Conservation (phyloP, 2,888 invertebrate species). For the Caenorhabditis japonica region DNA sequence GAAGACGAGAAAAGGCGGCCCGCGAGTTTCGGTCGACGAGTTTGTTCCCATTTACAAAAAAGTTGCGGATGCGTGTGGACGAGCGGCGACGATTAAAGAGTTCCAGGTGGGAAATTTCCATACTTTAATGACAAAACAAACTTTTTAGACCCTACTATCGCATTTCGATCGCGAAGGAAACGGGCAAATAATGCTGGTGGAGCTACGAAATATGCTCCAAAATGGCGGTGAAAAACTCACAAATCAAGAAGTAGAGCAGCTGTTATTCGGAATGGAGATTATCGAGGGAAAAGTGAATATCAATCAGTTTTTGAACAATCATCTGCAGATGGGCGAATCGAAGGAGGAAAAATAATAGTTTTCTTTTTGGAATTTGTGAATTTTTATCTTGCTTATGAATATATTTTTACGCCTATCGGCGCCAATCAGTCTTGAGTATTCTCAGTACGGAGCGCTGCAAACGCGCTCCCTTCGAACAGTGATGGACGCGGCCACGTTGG, state of each 20-base stretch:
- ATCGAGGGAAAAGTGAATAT: conserved; percentile 57
- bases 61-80: conserved; percentile 60
- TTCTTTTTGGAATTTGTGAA: too few relatives aligned
- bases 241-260: conserved; percentile 51
- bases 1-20: conserved; percentile 58
- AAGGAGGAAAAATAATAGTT: conserved; percentile 24
- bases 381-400: too few relatives aligned
- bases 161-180: conserved; percentile 72
- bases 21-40: conserved; percentile 66
- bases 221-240: conserved; percentile 56
- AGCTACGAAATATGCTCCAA: conserved; percentile 62
- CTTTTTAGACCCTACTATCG: conserved; percentile 56
- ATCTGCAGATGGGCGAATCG: conserved; percentile 32
- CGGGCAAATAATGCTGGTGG: conserved; percentile 58
- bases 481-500: too few relatives aligned
- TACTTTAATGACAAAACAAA: too few relatives aligned
- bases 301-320: conserved; percentile 40
- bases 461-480: too few relatives aligned
- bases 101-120: conserved; percentile 50
- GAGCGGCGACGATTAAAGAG: conserved; percentile 51
- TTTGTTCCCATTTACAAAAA: conserved; percentile 69
- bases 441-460: too few relatives aligned
- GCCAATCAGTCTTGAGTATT: too few relatives aligned
- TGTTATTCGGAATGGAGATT: conserved; percentile 54
- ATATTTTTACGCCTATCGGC: too few relatives aligned